Evolutionary conservation across 1,140 invertebrate species (phyloP).

Genomic region (Drosophila santomea): DNA sequence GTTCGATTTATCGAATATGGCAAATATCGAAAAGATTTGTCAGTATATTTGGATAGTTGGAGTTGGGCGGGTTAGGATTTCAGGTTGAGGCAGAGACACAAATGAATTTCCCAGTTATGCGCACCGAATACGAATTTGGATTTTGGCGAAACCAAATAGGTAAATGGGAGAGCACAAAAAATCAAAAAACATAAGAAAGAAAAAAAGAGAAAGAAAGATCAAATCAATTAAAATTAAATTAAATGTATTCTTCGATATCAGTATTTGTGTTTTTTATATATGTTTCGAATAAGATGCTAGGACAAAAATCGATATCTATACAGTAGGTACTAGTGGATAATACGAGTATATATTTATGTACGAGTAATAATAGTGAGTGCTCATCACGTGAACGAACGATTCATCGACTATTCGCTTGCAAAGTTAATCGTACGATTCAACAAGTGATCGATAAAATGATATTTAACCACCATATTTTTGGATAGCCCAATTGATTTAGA

Average conservation of each 20-base stretch:
- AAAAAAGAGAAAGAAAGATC: slow-evolving; percentile 50
- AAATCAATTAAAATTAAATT: slow-evolving; percentile 46
- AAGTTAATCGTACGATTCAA: background rate
- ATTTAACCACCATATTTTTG: background rate
- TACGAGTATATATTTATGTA: slow-evolving; percentile 8
- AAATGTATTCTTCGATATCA: slow-evolving; percentile 26
- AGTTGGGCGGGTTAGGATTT: slow-evolving; percentile 22
- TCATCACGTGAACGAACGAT: slow-evolving; percentile 2
- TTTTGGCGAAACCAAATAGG: slow-evolving; percentile 28
- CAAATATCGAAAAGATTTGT: slow-evolving; percentile 55
- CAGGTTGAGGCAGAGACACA: slow-evolving; percentile 28
- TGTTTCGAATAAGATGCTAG: slow-evolving; percentile 31
- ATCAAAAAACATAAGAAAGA: slow-evolving; percentile 44
- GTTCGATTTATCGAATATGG: slow-evolving; percentile 32
- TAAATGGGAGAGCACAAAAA: slow-evolving; percentile 36
- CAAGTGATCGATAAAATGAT: slow-evolving; percentile 11
- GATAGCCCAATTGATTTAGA: background rate
- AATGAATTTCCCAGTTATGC: slow-evolving; percentile 70
- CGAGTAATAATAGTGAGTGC: slow-evolving; percentile 7
- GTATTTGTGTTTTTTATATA: slow-evolving; percentile 19
- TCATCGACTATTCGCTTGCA: background rate
- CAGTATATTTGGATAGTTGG: slow-evolving; percentile 44
- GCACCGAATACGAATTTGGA: slow-evolving; percentile 59
- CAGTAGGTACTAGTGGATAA: slow-evolving; percentile 30
- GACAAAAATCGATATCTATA: slow-evolving; percentile 34